Evolutionary conservation across 1,140 invertebrate species (phyloP).

Genomic region (Lamellibrachia luymesi): DNA sequence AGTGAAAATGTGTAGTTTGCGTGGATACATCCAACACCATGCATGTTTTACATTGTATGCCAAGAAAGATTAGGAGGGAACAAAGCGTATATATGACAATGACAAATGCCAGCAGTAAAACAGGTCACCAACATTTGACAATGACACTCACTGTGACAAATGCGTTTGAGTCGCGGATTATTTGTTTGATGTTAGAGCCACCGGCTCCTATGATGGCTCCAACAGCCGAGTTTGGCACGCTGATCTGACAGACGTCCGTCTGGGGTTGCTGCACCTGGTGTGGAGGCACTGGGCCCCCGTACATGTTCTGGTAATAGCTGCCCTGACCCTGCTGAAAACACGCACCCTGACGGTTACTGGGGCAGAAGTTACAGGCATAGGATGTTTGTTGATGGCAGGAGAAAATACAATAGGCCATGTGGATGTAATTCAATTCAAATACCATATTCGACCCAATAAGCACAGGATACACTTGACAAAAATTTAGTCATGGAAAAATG

Average conservation of each 20-base stretch:
- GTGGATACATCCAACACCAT: too few species aligned
- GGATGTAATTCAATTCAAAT: too few species aligned
- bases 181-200: conserved; percentile 93
- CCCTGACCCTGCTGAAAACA: conserved; percentile 1
- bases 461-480: too few species aligned
- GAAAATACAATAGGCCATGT: too few species aligned
- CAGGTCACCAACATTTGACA: background rate
- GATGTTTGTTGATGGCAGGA: too few species aligned
- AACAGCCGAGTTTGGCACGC: conserved; percentile 92
- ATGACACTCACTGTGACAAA: conserved; percentile 64
- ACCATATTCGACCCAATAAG: too few species aligned
- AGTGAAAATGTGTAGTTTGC: too few species aligned
- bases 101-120: background rate
- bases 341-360: background rate
- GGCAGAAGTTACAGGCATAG: background rate
- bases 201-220: conserved; percentile 97
- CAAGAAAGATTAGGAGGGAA: background rate
- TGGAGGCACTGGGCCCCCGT: conserved; percentile 28
- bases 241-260: conserved; percentile 66
- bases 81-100: background rate
- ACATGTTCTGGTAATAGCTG: conserved; percentile 15
- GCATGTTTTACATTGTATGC: too few species aligned
- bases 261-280: conserved; percentile 41
- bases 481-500: too few species aligned
- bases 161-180: conserved; percentile 92